Conservation (phyloP, 2,113 vertebrate species). For the Centropus bengalensis region DNA sequence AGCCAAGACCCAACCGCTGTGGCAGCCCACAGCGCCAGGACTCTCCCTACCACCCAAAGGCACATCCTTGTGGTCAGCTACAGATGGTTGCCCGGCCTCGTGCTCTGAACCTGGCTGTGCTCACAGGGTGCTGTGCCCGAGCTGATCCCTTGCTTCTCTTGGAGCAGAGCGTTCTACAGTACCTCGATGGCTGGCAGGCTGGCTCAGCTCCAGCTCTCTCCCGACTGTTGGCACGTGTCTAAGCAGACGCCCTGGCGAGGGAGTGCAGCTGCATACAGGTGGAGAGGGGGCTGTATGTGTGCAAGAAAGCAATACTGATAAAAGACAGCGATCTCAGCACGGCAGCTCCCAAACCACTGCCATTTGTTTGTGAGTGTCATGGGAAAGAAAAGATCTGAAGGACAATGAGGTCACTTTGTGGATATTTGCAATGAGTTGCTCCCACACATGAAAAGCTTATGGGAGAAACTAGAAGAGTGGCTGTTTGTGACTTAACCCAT, state of each 20-base stretch:
- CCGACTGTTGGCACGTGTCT: not conserved
- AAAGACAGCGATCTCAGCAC: accelerated
- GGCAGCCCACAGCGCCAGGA: accelerated
- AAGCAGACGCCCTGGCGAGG: not conserved
- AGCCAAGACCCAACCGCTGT: accelerated
- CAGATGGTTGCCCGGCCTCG: accelerated
- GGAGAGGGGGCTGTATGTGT: accelerated
- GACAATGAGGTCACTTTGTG: not conserved
- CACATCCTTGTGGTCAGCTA: not conserved
- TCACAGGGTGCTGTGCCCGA: accelerated
- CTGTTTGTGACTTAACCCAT: slow-evolving; percentile 39
- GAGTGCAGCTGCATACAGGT: not conserved
- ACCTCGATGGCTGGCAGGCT: accelerated
- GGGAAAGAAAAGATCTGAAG: slow-evolving; percentile 16
- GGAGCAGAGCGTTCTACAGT: not conserved
- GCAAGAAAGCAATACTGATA: not conserved
- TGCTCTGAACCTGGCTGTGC: accelerated
- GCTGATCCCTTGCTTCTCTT: accelerated
- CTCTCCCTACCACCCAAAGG: not conserved
- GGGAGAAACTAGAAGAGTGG: slow-evolving; percentile 18
- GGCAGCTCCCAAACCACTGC: not conserved
- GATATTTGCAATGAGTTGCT: slow-evolving; percentile 23
- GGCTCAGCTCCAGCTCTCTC: not conserved
- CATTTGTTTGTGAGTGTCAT: not conserved
- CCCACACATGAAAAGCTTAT: slow-evolving; percentile 27